Conservation (phyloP, 2,888 invertebrate genomes). For the Brachyopa scutellaris region DNA sequence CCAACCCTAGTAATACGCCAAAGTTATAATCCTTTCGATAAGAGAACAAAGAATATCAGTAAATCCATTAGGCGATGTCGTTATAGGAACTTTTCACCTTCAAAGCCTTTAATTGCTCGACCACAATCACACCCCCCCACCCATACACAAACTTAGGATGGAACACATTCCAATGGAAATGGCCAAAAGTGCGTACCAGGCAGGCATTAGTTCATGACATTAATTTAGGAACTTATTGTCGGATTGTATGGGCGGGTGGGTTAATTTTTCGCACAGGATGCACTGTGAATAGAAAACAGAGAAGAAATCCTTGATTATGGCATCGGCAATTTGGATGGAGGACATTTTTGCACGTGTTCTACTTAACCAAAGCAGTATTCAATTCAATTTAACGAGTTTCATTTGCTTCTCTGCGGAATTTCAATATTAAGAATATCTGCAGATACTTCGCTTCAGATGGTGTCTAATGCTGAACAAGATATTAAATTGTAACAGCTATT, state of each 20-base stretch:
- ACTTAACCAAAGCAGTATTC: neutral
- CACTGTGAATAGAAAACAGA: neutral
- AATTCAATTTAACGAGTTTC: neutral
- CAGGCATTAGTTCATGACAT: constrained; percentile 10
- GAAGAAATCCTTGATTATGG: neutral
- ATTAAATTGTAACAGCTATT: too few species aligned
- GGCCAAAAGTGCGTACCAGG: neutral
- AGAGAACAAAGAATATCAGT: neutral
- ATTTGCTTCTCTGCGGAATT: too few species aligned
- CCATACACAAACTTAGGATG: too few species aligned
- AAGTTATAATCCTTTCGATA: neutral
- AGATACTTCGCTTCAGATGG: too few species aligned
- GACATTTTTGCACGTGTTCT: neutral
- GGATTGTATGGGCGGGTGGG: neutral
- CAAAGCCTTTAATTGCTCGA: neutral
- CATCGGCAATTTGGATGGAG: neutral
- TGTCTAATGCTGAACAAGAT: neutral
- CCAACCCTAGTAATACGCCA: too few species aligned
- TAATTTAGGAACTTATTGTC: neutral
- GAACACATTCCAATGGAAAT: neutral
- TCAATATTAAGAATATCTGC: too few species aligned
- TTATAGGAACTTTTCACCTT: neutral
- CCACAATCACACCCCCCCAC: neutral
- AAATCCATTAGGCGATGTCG: neutral
- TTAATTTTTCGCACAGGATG: neutral